Conservation (phyloP, 2,888 invertebrate species). For the Neria commutata region DNA sequence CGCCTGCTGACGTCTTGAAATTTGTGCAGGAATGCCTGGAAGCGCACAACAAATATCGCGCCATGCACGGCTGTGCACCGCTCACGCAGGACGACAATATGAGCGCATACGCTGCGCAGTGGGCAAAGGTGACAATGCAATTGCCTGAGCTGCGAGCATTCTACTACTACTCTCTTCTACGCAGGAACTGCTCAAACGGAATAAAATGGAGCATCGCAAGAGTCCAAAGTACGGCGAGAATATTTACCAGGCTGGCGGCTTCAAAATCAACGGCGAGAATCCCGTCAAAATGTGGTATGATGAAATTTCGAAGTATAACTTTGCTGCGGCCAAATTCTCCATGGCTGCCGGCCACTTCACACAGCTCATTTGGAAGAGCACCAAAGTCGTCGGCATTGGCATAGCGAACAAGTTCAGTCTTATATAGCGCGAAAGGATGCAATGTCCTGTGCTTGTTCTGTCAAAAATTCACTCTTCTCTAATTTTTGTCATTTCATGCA, state of each 20-base stretch:
- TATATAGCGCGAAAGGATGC: slow-evolving; percentile 26
- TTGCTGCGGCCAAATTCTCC: slow-evolving; percentile 68
- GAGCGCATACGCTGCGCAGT: slow-evolving; percentile 72
- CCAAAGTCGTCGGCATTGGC: slow-evolving; percentile 77
- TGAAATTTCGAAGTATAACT: slow-evolving; percentile 74
- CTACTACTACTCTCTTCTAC: neutral
- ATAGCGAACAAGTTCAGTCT: slow-evolving; percentile 64
- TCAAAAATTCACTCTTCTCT: neutral
- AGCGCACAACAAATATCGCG: slow-evolving; percentile 73
- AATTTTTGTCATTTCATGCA: slow-evolving; percentile 4
- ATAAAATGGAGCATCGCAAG: slow-evolving; percentile 74
- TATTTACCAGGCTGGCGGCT: slow-evolving; percentile 75
- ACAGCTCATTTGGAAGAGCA: slow-evolving; percentile 83
- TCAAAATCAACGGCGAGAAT: slow-evolving; percentile 59
- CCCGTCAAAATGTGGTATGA: slow-evolving; percentile 70
- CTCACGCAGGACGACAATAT: slow-evolving; percentile 71
- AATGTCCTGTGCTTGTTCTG: neutral
- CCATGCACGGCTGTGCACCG: slow-evolving; percentile 72
- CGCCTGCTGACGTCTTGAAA: neutral
- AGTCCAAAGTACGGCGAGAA: slow-evolving; percentile 84
- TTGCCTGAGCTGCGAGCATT: too few species aligned
- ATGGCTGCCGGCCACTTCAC: slow-evolving; percentile 81
- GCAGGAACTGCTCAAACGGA: slow-evolving; percentile 56
- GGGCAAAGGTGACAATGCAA: slow-evolving; percentile 67
- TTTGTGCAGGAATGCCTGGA: slow-evolving; percentile 18